Evolutionary conservation across 1,140 invertebrate genomes (phyloP).

Genomic region (Drosophila arawakana): DNA sequence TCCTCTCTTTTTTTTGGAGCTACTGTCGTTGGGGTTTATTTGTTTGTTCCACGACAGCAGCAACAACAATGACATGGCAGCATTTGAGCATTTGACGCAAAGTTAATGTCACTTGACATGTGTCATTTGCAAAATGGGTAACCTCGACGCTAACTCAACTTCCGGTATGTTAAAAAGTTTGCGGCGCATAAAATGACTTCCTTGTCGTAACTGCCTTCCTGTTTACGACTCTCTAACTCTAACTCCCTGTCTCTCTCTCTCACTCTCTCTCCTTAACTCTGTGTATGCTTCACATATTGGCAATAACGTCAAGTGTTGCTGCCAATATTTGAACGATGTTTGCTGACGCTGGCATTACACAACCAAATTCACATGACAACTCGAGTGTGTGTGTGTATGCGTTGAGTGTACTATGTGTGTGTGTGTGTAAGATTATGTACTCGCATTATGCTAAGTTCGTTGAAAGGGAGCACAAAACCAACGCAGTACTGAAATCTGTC

Average conservation of each 20-base stretch:
- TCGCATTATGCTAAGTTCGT: slow-evolving; percentile 39
- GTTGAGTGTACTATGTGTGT: neutral
- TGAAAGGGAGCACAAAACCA: neutral
- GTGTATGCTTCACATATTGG: slow-evolving; percentile 65
- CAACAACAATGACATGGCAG: slow-evolving; percentile 37
- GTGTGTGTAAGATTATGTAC: neutral
- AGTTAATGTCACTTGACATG: slow-evolving; percentile 83
- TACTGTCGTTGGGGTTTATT: slow-evolving; percentile 55
- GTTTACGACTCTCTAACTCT: slow-evolving; percentile 65
- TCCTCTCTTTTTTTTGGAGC: too few relatives aligned
- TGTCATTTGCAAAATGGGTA: slow-evolving; percentile 82
- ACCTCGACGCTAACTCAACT: slow-evolving; percentile 80
- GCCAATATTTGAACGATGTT: slow-evolving; percentile 70
- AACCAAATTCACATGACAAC: slow-evolving; percentile 24
- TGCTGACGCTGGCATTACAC: slow-evolving; percentile 46
- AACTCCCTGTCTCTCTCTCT: slow-evolving; percentile 8
- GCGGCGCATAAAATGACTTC: slow-evolving; percentile 83
- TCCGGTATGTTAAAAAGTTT: slow-evolving; percentile 83
- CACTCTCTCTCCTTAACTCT: slow-evolving; percentile 14
- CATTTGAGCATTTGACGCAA: slow-evolving; percentile 75
- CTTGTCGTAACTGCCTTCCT: slow-evolving; percentile 79
- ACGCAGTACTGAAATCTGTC: slow-evolving; percentile 37
- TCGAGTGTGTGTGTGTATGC: neutral
- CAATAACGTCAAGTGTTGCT: slow-evolving; percentile 80
- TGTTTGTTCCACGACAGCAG: slow-evolving; percentile 75